Evolutionary conservation across 2,888 invertebrate species (phyloP), one percentile per base, ranked within the genome.

Genomic region (Hirtodrosophila duncani): DNA sequence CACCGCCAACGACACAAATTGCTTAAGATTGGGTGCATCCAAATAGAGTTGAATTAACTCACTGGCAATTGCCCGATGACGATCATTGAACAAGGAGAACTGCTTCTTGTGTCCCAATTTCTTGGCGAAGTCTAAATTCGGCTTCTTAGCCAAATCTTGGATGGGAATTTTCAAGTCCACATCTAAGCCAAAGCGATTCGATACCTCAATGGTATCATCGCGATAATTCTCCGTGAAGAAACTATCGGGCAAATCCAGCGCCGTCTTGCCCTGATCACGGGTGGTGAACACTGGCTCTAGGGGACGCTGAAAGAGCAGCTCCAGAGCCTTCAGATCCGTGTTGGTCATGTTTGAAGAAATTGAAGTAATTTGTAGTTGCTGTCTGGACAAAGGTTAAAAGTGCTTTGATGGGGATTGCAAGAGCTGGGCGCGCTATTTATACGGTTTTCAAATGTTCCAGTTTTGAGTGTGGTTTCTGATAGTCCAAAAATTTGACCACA

Each of bases 51-150:
- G 89, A 41, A 93, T 92, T 50, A 95, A 89, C 61, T 91, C 88
- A 0, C 89, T 89, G 3, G 95, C 94, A 83, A 93, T 90, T 38
- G 88, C 88, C 30, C 92, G 90, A 83, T 96, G 95, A 10, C 84
- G 87, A 0, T 92, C 91, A 50, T 92, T 89, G 81, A 95, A 95
- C 10, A 93, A 87, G 0, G 94, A 94, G 85, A 95, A 95, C 13
- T 81, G 82, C 1, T 69, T 45, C 26, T 79, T 79, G 2, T 43
- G 63, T 1, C 72, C 69, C 20, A 87, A 39, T 8, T 64, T 59
- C 2, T 49, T 33, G 13, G 86, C 59, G 42, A 86, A 87, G 1
- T 50, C 65, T 4, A 87, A 55, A 57, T 86, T 75, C 1, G 86
- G 86, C 29, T 80, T 79, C 0, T 9, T 58, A 2, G 56, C 33